Evolutionary conservation across 2,113 vertebrate genomes (phyloP), one percentile per base, ranked within the genome.

Genomic region (Orientallactaga bullata): DNA sequence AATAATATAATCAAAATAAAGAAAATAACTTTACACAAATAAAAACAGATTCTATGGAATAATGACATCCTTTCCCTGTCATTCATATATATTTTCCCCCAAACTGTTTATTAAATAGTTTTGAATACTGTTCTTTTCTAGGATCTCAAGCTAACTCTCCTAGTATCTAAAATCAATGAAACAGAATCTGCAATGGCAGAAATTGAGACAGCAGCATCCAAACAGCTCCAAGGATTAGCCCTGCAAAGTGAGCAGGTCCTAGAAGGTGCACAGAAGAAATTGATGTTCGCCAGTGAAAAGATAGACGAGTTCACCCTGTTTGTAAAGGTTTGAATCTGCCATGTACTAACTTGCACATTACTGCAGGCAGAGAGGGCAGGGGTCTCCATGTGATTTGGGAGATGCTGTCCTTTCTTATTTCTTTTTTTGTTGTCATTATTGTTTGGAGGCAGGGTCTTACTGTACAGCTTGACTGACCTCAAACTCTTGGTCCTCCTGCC

Each of bases 241-340:
- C 96, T 98, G 95, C 98, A 99, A 96, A 99, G 98, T 95, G 98
- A 98, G 60, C 98, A 98, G 86, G 98, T 98, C 63, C 97, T 99
- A 91, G 98, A 99, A 93, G 95, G 80, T 13, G 88, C 99, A 47
- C 98, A 99, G 97, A 98, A 98, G 94, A 98, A 98, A 85, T 87
- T 99, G 60, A 83, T 97, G 23, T 94, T 98, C 51, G 97, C 98
- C 79, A 98, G 82, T 97, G 97, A 98, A 24, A 99, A 98, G 97
- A 97, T 98, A 89, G 98, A 99, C 76, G 98, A 99, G 80, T 98
- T 99, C 90, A 96, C 97, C 85, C 77, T 95, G 39, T 99, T 99
- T 97, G 98, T 99, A 80, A 99, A 99, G 99, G 99, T 98, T 96
- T 83, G 95, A 76, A 72, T 93, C 79, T 80, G 55, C 95, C 94